Conservation (phyloP, 2,888 invertebrate species). For the Erebia epiphron region DNA sequence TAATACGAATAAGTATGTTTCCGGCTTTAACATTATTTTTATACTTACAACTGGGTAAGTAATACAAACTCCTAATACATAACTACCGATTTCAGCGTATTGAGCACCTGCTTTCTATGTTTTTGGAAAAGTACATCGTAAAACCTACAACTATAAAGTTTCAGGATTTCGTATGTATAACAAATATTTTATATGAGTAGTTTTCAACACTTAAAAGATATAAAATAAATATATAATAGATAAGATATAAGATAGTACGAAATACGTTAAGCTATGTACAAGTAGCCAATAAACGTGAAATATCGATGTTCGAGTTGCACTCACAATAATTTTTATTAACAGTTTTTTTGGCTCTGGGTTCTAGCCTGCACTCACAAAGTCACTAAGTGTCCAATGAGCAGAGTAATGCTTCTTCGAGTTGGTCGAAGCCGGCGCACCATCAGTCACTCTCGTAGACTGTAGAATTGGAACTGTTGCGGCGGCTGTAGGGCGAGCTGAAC, state of each 20-base stretch:
- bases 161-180: too few relatives aligned
- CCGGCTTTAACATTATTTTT: too few relatives aligned
- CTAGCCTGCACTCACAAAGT: conserved; percentile 38
- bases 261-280: conserved; percentile 17
- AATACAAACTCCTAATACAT: too few relatives aligned
- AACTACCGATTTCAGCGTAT: too few relatives aligned
- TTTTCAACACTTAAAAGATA: too few relatives aligned
- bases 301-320: conserved; percentile 39
- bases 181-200: too few relatives aligned
- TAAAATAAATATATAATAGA: too few relatives aligned
- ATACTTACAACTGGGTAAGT: too few relatives aligned
- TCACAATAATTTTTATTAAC: background rate
- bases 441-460: conserved; percentile 80
- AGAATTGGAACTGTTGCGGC: conserved; percentile 74
- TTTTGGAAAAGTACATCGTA: too few relatives aligned
- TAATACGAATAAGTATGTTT: too few relatives aligned
- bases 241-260: conserved; percentile 1
- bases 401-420: conserved; percentile 73
- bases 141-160: too few relatives aligned
- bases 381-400: conserved; percentile 57
- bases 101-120: too few relatives aligned
- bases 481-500: conserved; percentile 72
- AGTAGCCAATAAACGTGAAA: conserved; percentile 20
- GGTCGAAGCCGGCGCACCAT: conserved; percentile 71
- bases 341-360: background rate